Conservation (phyloP, 1,140 invertebrate genomes). For the Penaeus japonicus region DNA sequence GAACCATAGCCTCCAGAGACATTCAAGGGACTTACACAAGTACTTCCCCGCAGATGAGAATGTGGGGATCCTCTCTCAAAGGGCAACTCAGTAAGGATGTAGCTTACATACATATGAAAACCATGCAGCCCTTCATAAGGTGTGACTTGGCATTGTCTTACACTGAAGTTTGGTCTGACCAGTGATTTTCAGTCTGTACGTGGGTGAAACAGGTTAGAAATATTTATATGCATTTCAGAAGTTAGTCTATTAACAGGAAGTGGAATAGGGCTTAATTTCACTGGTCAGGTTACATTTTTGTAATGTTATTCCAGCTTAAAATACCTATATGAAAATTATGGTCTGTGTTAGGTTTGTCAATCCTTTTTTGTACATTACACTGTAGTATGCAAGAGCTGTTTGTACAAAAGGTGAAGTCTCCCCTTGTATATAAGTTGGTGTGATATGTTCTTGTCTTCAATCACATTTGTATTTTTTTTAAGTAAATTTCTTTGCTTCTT, state of each 20-base stretch:
- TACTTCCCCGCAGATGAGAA: conserved; percentile 21
- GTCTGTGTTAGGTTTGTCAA: conserved; percentile 35
- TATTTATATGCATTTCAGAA: neutral
- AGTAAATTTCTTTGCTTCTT: neutral
- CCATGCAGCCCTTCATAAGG: conserved; percentile 42
- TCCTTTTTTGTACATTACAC: conserved; percentile 48
- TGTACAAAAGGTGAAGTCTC: conserved; percentile 43
- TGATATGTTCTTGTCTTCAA: conserved; percentile 52
- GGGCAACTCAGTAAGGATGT: conserved; percentile 16
- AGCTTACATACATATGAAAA: neutral
- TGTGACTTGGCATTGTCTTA: conserved; percentile 47
- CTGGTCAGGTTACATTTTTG: conserved; percentile 29
- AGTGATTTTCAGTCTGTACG: conserved; percentile 21
- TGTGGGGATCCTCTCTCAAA: conserved; percentile 20
- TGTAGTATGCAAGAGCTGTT: conserved; percentile 53
- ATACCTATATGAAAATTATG: conserved; percentile 38
- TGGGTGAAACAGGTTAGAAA: neutral
- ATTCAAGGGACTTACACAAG: neutral
- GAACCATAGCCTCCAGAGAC: conserved; percentile 37
- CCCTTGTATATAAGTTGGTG: conserved; percentile 55
- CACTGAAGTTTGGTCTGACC: conserved; percentile 26
- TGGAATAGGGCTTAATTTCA: conserved; percentile 1
- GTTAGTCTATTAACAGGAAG: conserved; percentile 7
- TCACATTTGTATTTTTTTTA: conserved; percentile 28
- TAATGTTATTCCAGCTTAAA: conserved; percentile 36